These are phyloP conservation scores for Periplaneta americana DNA, from an alignment of 1,140 invertebrate genomes.

Conservation along the genomic window DNA sequence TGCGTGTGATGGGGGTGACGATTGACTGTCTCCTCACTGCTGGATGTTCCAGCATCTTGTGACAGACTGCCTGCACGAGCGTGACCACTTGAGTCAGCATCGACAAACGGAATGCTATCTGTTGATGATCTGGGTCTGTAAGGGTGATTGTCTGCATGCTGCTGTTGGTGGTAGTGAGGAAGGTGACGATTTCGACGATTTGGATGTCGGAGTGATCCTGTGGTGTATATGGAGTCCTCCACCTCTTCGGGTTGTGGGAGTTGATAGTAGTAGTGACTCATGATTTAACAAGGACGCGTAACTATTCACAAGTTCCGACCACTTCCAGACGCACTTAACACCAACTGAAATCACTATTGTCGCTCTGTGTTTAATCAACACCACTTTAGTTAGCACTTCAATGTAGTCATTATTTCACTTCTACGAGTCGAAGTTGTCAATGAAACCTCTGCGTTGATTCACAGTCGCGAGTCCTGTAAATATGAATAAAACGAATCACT, in stretches of 20 bases:
- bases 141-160: neutral
- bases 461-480: too few relatives aligned
- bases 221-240: neutral
- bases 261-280: neutral
- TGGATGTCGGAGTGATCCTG: neutral
- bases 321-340: neutral
- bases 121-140: conserved; percentile 20
- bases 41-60: neutral
- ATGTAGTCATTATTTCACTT: neutral
- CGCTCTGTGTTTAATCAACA: neutral
- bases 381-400: neutral
- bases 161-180: neutral
- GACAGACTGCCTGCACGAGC: neutral
- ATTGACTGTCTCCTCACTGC: neutral
- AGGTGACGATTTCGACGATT: neutral
- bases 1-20: neutral
- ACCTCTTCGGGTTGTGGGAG: neutral
- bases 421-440: too few relatives aligned
- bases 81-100: conserved; percentile 12
- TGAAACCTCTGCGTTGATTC: too few relatives aligned
- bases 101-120: conserved; percentile 23
- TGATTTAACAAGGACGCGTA: neutral
- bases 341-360: neutral
- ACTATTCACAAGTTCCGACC: neutral
- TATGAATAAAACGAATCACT: too few relatives aligned